Percentiles rank a stretch among this genome's conserved stretches.
Conservation (phyloP, 2,888 invertebrate genomes). For the Campoletis raptor region DNA sequence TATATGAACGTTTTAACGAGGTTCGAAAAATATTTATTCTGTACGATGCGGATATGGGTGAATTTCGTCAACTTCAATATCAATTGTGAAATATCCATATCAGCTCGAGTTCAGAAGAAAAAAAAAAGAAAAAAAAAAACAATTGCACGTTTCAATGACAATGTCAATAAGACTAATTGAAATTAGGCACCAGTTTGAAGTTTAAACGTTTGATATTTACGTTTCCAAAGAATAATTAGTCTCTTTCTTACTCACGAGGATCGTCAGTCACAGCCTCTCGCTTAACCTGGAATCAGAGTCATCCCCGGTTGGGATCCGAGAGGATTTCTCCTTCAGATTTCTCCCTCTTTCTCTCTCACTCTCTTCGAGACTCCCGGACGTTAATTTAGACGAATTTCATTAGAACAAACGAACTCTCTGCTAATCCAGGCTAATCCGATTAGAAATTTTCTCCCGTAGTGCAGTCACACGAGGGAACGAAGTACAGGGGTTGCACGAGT, state of each 20-base stretch:
- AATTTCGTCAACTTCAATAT: background rate
- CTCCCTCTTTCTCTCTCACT: slow-evolving; percentile 35
- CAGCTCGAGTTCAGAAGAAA: no score
- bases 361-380: slow-evolving; percentile 75
- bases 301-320: slow-evolving; percentile 3
- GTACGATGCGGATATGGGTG: background rate
- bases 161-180: slow-evolving; percentile 34
- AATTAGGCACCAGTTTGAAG: slow-evolving; percentile 4
- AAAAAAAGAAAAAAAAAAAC: background rate
- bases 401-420: slow-evolving; percentile 85
- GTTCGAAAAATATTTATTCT: background rate
- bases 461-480: slow-evolving; percentile 76
- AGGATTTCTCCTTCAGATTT: slow-evolving; percentile 44
- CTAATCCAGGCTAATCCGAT: slow-evolving; percentile 85
- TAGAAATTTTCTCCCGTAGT: slow-evolving; percentile 83
- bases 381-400: slow-evolving; percentile 85
- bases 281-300: slow-evolving; percentile 4
- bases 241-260: slow-evolving; percentile 19
- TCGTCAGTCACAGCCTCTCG: slow-evolving; percentile 8
- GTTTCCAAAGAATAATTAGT: slow-evolving; percentile 26
- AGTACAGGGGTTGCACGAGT: slow-evolving; percentile 44
- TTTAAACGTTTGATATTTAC: slow-evolving; percentile 31
- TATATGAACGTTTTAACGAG: background rate
- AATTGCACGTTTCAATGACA: slow-evolving; percentile 3
- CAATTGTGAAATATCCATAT: background rate